A percentile compares a stretch with the other conserved stretches of the same genome.
Conservation (phyloP, 2,888 invertebrate species). For the Archips crataeganus region DNA sequence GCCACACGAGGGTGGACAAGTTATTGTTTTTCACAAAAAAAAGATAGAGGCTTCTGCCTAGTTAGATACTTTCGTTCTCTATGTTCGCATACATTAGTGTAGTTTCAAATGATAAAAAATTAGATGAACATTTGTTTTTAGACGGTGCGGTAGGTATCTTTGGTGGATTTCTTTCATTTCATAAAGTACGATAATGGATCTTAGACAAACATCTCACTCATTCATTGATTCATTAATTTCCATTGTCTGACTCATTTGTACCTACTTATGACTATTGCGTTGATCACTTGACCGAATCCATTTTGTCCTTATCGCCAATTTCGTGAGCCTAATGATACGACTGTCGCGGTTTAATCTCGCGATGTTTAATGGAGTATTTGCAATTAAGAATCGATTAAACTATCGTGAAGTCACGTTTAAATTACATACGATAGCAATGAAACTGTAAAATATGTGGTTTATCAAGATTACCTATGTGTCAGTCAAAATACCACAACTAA, state of each 20-base stretch:
- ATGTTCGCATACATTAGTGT: background rate
- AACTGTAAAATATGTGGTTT: background rate
- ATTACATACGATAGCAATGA: constrained; percentile 61
- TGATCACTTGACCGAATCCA: background rate
- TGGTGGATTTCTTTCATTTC: background rate
- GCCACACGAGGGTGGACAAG: constrained; percentile 72
- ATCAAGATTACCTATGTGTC: background rate
- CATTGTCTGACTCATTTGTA: background rate
- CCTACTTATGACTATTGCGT: background rate
- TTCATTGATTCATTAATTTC: too few relatives aligned
- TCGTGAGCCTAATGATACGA: constrained; percentile 63
- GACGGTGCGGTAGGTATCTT: background rate
- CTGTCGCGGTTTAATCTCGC: constrained; percentile 74
- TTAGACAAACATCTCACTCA: background rate
- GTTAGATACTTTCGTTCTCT: background rate
- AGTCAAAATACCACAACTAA: background rate
- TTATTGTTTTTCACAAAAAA: constrained; percentile 60
- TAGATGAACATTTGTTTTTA: background rate
- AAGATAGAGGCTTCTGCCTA: background rate
- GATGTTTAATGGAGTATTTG: constrained; percentile 74
- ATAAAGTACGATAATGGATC: background rate
- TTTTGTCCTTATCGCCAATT: constrained; percentile 65
- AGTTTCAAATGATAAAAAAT: background rate
- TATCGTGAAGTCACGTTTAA: constrained; percentile 74
- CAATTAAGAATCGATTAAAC: constrained; percentile 84